Evolutionary conservation across 2,113 vertebrate species (phyloP).

Genomic region (Dipodomys spectabilis): DNA sequence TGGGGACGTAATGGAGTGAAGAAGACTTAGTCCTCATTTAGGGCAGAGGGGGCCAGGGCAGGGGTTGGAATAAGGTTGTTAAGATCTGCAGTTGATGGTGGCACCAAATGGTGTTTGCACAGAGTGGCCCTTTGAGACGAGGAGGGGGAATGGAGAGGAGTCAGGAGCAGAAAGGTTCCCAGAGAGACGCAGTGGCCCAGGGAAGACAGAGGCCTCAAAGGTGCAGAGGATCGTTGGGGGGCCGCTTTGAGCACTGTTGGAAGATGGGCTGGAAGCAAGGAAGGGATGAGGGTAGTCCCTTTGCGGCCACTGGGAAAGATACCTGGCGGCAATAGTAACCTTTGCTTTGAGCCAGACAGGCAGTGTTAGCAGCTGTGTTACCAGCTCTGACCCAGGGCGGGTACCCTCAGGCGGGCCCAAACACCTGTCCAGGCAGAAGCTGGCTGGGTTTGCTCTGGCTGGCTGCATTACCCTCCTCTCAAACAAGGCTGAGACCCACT

Average conservation of each 20-base stretch:
- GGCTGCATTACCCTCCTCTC: not conserved
- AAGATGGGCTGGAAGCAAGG: not conserved
- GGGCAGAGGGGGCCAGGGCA: not conserved
- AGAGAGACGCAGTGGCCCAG: not conserved
- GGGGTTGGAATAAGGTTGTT: not conserved
- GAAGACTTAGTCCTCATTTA: not conserved
- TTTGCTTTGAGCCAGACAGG: no score
- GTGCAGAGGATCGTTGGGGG: not conserved
- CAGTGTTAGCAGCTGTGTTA: not conserved
- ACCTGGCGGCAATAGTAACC: not conserved
- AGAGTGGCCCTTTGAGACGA: no score
- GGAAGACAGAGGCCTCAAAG: not conserved
- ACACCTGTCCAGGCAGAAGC: not conserved
- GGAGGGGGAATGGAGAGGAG: not conserved
- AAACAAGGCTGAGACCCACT: not conserved
- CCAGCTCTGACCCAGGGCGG: no score
- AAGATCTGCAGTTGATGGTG: not conserved
- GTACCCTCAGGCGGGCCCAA: not conserved
- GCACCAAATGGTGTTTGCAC: no score
- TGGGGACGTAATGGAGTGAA: not conserved
- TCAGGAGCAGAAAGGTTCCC: no score
- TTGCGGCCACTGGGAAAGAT: not conserved
- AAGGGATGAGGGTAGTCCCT: not conserved
- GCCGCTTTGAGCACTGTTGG: accelerated
- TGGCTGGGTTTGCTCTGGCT: not conserved